These are phyloP conservation scores for Harpalus rubripes DNA, from an alignment of 2,888 invertebrate genomes.

Conservation along the genomic window DNA sequence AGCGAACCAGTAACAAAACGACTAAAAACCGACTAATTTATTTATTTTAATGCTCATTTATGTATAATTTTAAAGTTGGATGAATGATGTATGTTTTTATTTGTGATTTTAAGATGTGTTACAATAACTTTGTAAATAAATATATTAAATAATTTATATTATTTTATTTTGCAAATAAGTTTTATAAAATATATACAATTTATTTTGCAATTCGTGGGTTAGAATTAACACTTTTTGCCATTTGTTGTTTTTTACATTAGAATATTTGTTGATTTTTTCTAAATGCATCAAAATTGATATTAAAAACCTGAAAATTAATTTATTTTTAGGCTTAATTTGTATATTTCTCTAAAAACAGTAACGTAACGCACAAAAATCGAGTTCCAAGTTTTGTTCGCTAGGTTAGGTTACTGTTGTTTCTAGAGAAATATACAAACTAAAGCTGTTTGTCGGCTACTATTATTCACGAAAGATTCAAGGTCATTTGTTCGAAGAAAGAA, in stretches of 20 bases:
- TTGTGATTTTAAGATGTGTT: constrained; percentile 12
- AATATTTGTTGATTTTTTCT: constrained; percentile 13
- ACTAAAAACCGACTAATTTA: constrained; percentile 86
- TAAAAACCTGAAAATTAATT: constrained; percentile 71
- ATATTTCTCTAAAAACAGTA: no score
- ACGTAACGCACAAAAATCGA: no score
- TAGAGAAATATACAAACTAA: no score
- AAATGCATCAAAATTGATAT: constrained; percentile 69
- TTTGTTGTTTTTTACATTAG: constrained; percentile 43
- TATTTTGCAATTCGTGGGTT: background rate
- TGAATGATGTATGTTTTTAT: constrained; percentile 26
- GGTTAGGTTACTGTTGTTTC: no score
- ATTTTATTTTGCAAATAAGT: background rate
- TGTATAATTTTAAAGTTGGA: constrained; percentile 5
- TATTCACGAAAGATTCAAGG: no score
- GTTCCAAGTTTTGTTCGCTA: no score
- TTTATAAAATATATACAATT: background rate
- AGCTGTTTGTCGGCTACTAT: no score
- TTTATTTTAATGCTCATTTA: constrained; percentile 23
- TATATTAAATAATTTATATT: background rate
- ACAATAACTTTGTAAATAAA: constrained; percentile 11
- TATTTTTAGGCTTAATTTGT: no score
- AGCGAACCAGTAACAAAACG: constrained; percentile 88
- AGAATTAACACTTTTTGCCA: constrained; percentile 2
- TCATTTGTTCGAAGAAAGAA: no score